Evolutionary conservation across 2,113 vertebrate species (phyloP).

Genomic region (Athene cunicularia): DNA sequence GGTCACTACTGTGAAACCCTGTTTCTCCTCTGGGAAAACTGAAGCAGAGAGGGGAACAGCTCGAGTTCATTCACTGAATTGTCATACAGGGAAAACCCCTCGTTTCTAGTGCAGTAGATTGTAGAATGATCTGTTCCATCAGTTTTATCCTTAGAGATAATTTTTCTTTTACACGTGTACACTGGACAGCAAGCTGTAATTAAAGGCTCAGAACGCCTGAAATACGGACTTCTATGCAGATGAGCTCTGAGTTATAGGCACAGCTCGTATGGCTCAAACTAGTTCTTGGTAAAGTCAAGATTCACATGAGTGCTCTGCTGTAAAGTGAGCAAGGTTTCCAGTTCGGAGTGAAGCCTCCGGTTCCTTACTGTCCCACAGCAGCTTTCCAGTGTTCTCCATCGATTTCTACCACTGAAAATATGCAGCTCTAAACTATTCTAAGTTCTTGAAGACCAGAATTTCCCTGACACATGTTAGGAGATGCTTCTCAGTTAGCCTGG

Average conservation of each 20-base stretch:
- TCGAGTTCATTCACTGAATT: background rate
- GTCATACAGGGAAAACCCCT: background rate
- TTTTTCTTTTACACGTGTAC: accelerated
- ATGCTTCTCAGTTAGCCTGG: background rate
- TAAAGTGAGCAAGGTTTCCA: background rate
- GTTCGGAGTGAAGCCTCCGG: background rate
- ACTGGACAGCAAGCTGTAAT: background rate
- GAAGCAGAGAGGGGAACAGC: background rate
- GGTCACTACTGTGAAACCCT: background rate
- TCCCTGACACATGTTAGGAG: background rate
- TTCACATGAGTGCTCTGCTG: background rate
- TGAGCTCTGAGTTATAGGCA: background rate
- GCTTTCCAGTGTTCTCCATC: background rate
- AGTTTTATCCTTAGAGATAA: background rate
- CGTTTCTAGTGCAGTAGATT: background rate
- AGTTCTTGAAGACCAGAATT: background rate
- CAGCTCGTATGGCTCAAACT: background rate
- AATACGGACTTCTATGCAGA: background rate
- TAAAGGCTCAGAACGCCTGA: background rate
- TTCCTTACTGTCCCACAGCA: background rate
- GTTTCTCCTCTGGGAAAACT: background rate
- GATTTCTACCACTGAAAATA: background rate
- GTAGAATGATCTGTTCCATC: background rate
- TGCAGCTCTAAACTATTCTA: background rate
- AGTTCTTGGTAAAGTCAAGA: background rate